phyloP scores from a whole-genome alignment of 2,797 vertebrate genomes.

The Melanotaenia pygmaea region DNA sequence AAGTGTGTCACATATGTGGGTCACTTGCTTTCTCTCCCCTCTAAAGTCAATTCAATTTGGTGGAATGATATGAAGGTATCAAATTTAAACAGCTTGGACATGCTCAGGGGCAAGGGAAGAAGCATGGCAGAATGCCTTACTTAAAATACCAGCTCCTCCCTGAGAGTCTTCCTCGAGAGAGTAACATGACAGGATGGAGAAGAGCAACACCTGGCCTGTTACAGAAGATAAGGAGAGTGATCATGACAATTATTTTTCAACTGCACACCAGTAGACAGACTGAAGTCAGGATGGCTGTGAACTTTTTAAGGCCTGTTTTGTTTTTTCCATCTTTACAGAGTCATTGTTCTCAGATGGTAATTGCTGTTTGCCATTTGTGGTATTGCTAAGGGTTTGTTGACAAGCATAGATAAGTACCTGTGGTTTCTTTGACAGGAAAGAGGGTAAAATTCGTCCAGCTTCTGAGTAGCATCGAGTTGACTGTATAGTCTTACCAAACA shows the following conservation, averaged over 20 bases:
- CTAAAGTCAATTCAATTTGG: conserved; percentile 77
- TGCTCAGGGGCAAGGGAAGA: conserved; percentile 63
- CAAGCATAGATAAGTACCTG: conserved; percentile 33
- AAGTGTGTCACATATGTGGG: conserved; percentile 85
- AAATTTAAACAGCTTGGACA: conserved; percentile 76
- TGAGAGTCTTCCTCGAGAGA: conserved; percentile 75
- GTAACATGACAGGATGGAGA: conserved; percentile 37
- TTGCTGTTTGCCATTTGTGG: conserved; percentile 21
- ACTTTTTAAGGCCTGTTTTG: conserved; percentile 30
- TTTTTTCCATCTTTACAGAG: conserved; percentile 18
- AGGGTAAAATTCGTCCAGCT: conserved; percentile 20
- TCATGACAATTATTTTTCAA: conserved; percentile 36
- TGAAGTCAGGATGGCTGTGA: conserved; percentile 7
- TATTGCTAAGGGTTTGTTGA: conserved; percentile 25
- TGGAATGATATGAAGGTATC: conserved; percentile 77
- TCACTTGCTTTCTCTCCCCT: conserved; percentile 69
- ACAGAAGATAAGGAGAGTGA: conserved; percentile 23
- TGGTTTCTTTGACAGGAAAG: conserved; percentile 44
- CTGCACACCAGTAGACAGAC: conserved; percentile 27
- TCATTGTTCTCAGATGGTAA: conserved; percentile 11
- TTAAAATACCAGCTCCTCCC: conserved; percentile 73
- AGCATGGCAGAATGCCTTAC: conserved; percentile 55
- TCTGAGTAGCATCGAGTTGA: conserved; percentile 15
- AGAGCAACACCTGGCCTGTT: conserved; percentile 34
- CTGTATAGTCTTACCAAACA: neutral